Conservation (phyloP, 2,113 vertebrate genomes). For the Rousettus leschenaultii region DNA sequence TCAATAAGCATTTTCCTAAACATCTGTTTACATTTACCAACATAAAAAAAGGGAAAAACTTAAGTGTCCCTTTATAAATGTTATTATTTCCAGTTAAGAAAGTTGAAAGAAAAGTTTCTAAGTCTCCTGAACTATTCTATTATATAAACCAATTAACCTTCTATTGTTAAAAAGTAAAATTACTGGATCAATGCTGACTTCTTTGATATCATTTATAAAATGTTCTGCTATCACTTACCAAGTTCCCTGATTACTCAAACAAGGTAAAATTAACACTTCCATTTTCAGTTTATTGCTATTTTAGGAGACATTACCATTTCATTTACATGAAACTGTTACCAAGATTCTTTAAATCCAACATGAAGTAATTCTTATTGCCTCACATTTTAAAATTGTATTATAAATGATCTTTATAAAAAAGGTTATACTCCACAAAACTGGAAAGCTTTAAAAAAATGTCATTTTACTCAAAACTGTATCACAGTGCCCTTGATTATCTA, state of each 20-base stretch:
- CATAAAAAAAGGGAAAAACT: constrained; percentile 70
- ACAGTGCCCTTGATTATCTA: constrained; percentile 73
- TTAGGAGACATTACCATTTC: constrained; percentile 78
- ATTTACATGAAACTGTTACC: constrained; percentile 75
- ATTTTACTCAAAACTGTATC: constrained; percentile 77
- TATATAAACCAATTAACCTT: constrained; percentile 87
- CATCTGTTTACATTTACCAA: constrained; percentile 73
- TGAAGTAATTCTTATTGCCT: constrained; percentile 75
- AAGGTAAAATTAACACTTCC: constrained; percentile 82
- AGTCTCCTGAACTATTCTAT: constrained; percentile 87
- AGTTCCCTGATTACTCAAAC: constrained; percentile 82
- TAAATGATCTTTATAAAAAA: constrained; percentile 85
- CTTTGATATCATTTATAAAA: constrained; percentile 79
- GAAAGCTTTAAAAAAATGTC: constrained; percentile 78
- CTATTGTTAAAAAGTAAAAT: constrained; percentile 93
- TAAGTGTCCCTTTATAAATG: constrained; percentile 64
- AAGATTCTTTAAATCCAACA: constrained; percentile 74
- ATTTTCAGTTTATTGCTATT: constrained; percentile 89
- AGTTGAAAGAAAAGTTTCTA: constrained; percentile 78
- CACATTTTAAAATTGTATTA: constrained; percentile 79
- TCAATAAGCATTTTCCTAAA: constrained; percentile 60
- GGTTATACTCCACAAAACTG: constrained; percentile 80
- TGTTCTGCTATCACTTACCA: constrained; percentile 75
- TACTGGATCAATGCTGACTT: constrained; percentile 83
- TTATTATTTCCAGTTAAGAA: constrained; percentile 73